These are phyloP conservation scores for Columba livia DNA, from an alignment of 2,113 vertebrate species.

Conservation along the genomic window DNA sequence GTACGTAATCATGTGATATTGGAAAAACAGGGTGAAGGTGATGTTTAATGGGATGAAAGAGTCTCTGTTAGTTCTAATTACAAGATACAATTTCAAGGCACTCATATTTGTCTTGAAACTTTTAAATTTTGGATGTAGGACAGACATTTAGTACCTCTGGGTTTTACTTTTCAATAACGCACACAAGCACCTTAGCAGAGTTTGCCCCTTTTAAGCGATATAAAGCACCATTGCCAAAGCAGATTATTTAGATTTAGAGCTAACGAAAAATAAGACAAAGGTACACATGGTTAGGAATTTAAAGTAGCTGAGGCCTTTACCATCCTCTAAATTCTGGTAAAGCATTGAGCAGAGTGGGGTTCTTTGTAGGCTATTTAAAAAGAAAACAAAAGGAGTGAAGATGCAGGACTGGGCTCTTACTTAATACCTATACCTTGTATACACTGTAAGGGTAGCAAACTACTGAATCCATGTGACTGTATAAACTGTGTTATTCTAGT, in stretches of 20 bases:
- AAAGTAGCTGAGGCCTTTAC: neutral
- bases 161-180: neutral
- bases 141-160: neutral
- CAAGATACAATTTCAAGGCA: neutral
- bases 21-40: slow-evolving; percentile 18
- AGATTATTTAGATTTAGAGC: neutral
- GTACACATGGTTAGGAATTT: neutral
- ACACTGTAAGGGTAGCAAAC: neutral
- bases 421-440: neutral
- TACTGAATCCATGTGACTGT: rapidly evolving
- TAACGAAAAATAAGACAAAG: neutral
- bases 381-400: neutral
- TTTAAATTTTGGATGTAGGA: neutral
- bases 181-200: neutral
- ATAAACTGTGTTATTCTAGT: neutral
- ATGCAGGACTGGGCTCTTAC: neutral
- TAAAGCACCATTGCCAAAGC: neutral
- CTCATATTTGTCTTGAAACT: neutral
- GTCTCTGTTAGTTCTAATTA: slow-evolving; percentile 31
- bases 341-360: neutral
- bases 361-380: neutral
- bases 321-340: neutral
- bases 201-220: neutral
- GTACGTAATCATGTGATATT: slow-evolving; percentile 7
- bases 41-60: slow-evolving; percentile 14